Evolutionary conservation across 2,113 vertebrate genomes (phyloP).

Genomic region (Dromiciops gliroides): DNA sequence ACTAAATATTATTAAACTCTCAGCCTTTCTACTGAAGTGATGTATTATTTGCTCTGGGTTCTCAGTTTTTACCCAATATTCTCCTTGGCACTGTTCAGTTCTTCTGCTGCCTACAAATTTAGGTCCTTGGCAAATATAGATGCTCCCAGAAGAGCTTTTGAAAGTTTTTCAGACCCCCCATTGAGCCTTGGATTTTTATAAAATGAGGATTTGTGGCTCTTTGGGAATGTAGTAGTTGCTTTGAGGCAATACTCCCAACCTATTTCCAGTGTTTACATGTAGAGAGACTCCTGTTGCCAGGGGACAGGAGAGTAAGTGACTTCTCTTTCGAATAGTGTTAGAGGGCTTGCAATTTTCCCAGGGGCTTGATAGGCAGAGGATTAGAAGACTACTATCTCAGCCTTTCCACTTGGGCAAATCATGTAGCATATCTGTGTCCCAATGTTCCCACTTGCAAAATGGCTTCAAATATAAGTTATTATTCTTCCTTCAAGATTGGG

Average conservation of each 20-base stretch:
- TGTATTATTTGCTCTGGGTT: conserved; percentile 57
- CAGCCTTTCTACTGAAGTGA: conserved; percentile 46
- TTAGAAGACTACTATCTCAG: not conserved
- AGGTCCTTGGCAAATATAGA: conserved; percentile 60
- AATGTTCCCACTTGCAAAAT: not conserved
- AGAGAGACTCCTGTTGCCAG: conserved; percentile 21
- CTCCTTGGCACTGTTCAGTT: conserved; percentile 46
- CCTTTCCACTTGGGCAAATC: not conserved
- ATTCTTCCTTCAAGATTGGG: not conserved
- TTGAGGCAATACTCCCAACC: conserved; percentile 61
- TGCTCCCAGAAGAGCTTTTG: conserved; percentile 51
- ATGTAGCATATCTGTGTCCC: not conserved
- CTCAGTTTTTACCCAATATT: conserved; percentile 18
- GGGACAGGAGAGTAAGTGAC: not conserved
- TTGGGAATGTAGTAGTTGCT: conserved; percentile 58
- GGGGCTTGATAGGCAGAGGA: not conserved
- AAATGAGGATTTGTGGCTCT: conserved; percentile 71
- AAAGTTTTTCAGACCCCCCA: conserved; percentile 59
- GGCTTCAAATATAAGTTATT: not conserved
- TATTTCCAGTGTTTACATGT: conserved; percentile 38
- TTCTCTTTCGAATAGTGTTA: not conserved
- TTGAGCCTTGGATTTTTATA: conserved; percentile 54
- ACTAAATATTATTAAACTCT: conserved; percentile 62
- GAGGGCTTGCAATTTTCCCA: not conserved
- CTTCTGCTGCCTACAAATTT: conserved; percentile 54